Conservation (phyloP, 2,797 vertebrate species). For the Brachyrhaphis roseni region DNA sequence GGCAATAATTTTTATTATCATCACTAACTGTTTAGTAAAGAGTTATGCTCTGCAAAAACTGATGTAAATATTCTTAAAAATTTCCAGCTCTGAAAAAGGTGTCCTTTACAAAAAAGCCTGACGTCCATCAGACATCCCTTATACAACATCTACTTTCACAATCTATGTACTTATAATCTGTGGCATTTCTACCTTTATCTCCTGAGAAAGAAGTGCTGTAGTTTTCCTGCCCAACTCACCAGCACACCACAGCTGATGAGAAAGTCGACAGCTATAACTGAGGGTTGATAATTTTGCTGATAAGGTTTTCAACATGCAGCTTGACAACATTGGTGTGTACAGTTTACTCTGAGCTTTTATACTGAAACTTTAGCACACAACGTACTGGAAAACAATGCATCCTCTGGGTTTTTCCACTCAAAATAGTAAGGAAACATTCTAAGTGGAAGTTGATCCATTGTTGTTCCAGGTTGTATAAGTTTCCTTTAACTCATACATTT, state of each 20-base stretch:
- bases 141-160: neutral
- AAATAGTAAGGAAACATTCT: neutral
- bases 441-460: conserved; percentile 6
- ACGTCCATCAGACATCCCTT: neutral
- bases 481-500: neutral
- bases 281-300: neutral
- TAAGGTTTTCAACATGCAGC: neutral
- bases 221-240: conserved; percentile 15
- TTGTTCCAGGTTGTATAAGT: conserved; percentile 1
- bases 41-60: neutral
- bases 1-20: neutral
- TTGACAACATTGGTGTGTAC: neutral
- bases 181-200: neutral
- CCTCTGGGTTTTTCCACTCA: conserved; percentile 34
- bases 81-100: neutral
- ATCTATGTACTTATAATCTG: conserved; percentile 15
- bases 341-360: neutral
- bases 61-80: neutral
- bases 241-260: neutral
- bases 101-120: neutral
- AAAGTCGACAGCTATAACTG: neutral
- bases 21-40: neutral
- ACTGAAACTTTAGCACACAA: conserved; percentile 12
- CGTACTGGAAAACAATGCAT: conserved; percentile 3
- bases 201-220: conserved; percentile 15